Percentiles rank a stretch among this genome's conserved stretches.
These are phyloP conservation scores for Cephalopachus bancanus DNA, from an alignment of 2,797 vertebrate genomes.

Conservation along the genomic window DNA sequence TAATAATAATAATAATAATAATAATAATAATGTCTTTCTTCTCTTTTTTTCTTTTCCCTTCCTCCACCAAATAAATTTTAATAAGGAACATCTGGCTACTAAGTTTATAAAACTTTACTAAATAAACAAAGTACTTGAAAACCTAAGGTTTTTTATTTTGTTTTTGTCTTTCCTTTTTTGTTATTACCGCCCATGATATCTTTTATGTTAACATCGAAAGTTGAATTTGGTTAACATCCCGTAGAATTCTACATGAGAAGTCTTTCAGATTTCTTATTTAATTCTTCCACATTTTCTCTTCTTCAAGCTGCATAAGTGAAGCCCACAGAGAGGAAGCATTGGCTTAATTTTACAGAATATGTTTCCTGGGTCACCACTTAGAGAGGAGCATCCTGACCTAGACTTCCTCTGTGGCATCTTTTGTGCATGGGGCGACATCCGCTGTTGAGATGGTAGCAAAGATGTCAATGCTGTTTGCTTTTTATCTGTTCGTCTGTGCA, in stretches of 20 bases:
- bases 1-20: no score
- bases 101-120: slow-evolving; percentile 68
- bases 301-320: neutral
- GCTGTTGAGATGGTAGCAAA: neutral
- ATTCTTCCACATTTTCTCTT: no score
- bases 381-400: neutral
- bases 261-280: no score
- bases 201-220: neutral
- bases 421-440: fast-evolving
- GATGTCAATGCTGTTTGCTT: fast-evolving
- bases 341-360: neutral
- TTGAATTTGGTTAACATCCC: neutral
- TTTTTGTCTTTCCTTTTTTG: neutral
- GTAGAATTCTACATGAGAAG: fast-evolving
- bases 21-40: neutral
- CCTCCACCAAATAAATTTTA: neutral
- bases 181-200: neutral
- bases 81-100: slow-evolving; percentile 68
- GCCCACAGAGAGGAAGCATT: neutral
- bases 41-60: neutral
- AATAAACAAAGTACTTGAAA: slow-evolving; percentile 43
- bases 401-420: neutral
- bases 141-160: neutral
- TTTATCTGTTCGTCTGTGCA: neutral
- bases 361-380: neutral